phyloP scores from a whole-genome alignment of 1,140 invertebrate species.

The Rhysida immarginata region DNA sequence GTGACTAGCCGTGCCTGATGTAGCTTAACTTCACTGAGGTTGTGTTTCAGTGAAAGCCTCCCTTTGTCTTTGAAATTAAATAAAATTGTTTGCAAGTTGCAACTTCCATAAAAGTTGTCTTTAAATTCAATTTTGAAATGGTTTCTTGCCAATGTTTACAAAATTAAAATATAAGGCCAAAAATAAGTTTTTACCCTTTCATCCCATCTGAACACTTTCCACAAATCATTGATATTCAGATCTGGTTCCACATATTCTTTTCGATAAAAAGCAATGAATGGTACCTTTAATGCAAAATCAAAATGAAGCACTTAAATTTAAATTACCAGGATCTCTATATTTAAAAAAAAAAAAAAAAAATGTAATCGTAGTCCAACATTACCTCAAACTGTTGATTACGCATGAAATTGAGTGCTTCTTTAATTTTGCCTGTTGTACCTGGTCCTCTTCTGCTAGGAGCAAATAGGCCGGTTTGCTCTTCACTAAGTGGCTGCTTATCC shows the following conservation, averaged over 20 bases:
- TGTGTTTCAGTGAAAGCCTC: too few species aligned
- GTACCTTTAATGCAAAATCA: constrained; percentile 50
- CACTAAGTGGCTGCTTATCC: too few species aligned
- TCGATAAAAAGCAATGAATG: constrained; percentile 96
- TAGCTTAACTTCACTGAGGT: too few species aligned
- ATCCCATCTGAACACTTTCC: constrained; percentile 93
- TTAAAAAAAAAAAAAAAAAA: constrained; percentile 6
- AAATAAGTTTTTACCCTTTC: constrained; percentile 47
- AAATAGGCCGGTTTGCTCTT: constrained; percentile 10
- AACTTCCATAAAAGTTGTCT: neutral
- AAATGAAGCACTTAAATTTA: too few species aligned
- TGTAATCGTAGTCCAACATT: neutral
- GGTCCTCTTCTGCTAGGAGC: constrained; percentile 29
- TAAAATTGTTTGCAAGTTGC: neutral
- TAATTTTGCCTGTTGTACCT: constrained; percentile 68
- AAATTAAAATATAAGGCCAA: neutral
- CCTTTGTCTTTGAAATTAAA: too few species aligned
- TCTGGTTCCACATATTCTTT: constrained; percentile 96
- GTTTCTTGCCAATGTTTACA: neutral
- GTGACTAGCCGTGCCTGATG: too few species aligned
- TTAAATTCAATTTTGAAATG: neutral
- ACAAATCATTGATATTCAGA: constrained; percentile 86
- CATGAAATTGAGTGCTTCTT: constrained; percentile 89
- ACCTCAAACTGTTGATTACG: constrained; percentile 77
- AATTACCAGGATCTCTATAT: too few species aligned